These are phyloP conservation scores for Hirtodrosophila cameraria DNA, from an alignment of 2,888 invertebrate species.

Conservation along the genomic window DNA sequence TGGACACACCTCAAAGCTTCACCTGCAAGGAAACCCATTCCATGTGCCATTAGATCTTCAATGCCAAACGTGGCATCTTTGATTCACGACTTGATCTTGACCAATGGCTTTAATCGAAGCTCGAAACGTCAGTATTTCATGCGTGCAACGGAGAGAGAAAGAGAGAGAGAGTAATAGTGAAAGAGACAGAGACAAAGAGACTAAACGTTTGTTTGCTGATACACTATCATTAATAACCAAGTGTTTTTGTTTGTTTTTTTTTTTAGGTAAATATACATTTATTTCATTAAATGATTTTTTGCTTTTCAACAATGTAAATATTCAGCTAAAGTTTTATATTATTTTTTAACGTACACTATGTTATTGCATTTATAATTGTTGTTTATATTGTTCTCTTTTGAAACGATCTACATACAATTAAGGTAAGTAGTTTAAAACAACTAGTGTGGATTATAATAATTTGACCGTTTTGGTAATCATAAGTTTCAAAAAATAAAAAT, in stretches of 20 bases:
- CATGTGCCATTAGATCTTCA: too few relatives aligned
- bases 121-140: too few relatives aligned
- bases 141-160: too few relatives aligned
- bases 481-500: constrained; percentile 54
- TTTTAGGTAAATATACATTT: constrained; percentile 75
- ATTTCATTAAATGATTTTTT: constrained; percentile 70
- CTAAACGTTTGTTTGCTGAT: too few relatives aligned
- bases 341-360: constrained; percentile 41
- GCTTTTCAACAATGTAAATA: constrained; percentile 75
- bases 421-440: constrained; percentile 63
- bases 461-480: constrained; percentile 29
- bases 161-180: too few relatives aligned
- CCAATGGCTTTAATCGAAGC: too few relatives aligned
- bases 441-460: constrained; percentile 54
- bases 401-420: constrained; percentile 53
- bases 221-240: constrained; percentile 9
- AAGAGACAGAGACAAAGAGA: too few relatives aligned
- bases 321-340: constrained; percentile 61
- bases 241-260: neutral
- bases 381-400: constrained; percentile 36
- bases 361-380: constrained; percentile 48
- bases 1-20: too few relatives aligned
- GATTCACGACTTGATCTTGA: too few relatives aligned
- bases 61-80: too few relatives aligned
- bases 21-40: too few relatives aligned